Base-by-base conservation (phyloP, 2,888 invertebrate species). In the Drosophila cracens region DNA sequence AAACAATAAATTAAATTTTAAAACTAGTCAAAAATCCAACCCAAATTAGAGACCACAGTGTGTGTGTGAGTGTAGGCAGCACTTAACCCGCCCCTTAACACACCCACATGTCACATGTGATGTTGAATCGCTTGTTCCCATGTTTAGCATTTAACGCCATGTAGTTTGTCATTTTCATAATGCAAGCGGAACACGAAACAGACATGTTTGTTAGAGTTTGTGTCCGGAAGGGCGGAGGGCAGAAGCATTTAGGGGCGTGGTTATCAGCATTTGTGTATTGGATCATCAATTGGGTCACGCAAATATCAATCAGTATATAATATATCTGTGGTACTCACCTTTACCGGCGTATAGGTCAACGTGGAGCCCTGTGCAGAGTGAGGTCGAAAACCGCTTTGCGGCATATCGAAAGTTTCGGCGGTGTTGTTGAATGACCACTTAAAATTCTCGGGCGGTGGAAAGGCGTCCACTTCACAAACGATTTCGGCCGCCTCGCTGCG, bases 371-470 rank as follows among this genome's bases (percentile, higher is more conserved):
- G 93, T 4, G 94, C 94, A 11, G 94, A 94, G 76, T 94, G 94
- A 60, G 94, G 94, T 52, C 92, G 90, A 92, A 95, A 96, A 81
- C 96, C 95, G 83, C 94, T 94, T 82, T 95, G 95, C 48, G 96
- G 95, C 90, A 97, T 95, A 90, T 97, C 97, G 75, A 95, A 94
- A 82, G 95, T 95, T 91, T 97, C 97, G 79, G 96, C 96, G 46
- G 97, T 97, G 93, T 97, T 98, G 94, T 98, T 98, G 92, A 98
- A 96, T 34, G 96, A 95, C 98, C 98, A 98, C 87, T 96, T 96
- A 93, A 97, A 98, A 90, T 95, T 96, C 90, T 96, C 96, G 2
- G 97, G 97, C 1, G 95, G 95, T 21, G 98, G 97, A 92, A 96
- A 97, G 29, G 97, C 96, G 90, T 97, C 97, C 53, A 98, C 97